Conservation (phyloP, 2,888 invertebrate genomes). For the Protodeltote pygarga region DNA sequence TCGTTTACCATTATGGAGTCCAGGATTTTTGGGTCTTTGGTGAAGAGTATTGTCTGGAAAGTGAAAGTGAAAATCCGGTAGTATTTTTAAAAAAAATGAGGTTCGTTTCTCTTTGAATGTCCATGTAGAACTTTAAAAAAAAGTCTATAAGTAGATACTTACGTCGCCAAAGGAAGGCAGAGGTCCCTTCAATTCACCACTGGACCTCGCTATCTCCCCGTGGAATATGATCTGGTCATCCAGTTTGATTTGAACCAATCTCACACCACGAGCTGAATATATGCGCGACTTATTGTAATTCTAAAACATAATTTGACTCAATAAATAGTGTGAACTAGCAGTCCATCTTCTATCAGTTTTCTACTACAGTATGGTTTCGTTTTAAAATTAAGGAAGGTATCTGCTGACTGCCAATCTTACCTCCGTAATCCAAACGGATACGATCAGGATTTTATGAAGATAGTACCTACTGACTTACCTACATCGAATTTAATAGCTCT, state of each 20-base stretch:
- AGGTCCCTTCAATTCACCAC: conserved; percentile 90
- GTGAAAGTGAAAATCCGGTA: too few species aligned
- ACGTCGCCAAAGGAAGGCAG: conserved; percentile 91
- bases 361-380: too few species aligned
- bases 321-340: neutral
- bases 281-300: conserved; percentile 96
- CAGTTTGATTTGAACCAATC: conserved; percentile 89
- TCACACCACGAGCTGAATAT: conserved; percentile 92
- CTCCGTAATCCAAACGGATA: too few species aligned
- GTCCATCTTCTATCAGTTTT: too few species aligned
- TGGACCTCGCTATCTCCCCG: conserved; percentile 93
- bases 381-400: too few species aligned
- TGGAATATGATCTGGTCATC: conserved; percentile 91
- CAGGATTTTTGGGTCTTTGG: conserved; percentile 91
- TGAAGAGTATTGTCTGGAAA: conserved; percentile 93
- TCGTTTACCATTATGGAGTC: conserved; percentile 79
- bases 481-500: too few species aligned
- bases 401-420: too few species aligned
- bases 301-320: conserved; percentile 71
- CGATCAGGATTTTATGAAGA: too few species aligned
- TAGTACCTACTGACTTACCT: too few species aligned
- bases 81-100: too few species aligned
- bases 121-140: neutral
- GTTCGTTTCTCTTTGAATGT: neutral
- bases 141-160: conserved; percentile 55